Evolutionary conservation across 2,888 invertebrate species (phyloP), one percentile per base, ranked within the genome.

Genomic region (Lingula anatina): DNA sequence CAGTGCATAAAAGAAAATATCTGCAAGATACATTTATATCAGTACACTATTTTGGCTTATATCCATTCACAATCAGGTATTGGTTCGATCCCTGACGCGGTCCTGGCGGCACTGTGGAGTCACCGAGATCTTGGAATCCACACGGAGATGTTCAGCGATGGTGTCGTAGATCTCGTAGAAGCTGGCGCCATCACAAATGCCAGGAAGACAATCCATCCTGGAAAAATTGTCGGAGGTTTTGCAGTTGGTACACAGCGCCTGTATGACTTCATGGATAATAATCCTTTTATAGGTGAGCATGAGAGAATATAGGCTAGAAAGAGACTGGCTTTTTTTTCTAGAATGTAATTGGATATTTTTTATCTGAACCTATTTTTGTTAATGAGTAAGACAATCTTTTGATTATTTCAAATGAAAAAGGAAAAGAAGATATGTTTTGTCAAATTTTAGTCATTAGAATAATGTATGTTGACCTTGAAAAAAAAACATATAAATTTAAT

Each of bases 81-180:
- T 71, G 96, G 96, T 53, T 90, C 85, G 66, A 93, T 96, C 66
- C 96, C 96, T 0, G 94, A 96, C 77, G 94, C 94, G 1, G 93
- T 93, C 2, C 80, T 96, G 1, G 81, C 86, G 0, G 84, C 85
- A 0, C 79, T 95, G 49, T 85, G 82, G 50, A 82, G 85, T 62
- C 96, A 96, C 81, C 90, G 92, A 71, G 89, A 96, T 77, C 83
- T 96, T 35, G 95, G 96, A 25, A 86, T 96, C 51, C 95, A 96
- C 78, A 93, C 95, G 0, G 96, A 96, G 80, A 96, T 96, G 95
- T 94, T 96, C 80, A 88, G 91, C 64, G 89, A 90, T 48, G 95
- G 95, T 9, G 88, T 96, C 41, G 86, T 95, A 21, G 90, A 92
- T 64, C 83, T 96, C 43, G 89, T 92, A 12, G 83, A 84, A 44